These are phyloP conservation scores for Atta cephalotes DNA, from an alignment of 1,140 invertebrate genomes.

Conservation along the genomic window DNA sequence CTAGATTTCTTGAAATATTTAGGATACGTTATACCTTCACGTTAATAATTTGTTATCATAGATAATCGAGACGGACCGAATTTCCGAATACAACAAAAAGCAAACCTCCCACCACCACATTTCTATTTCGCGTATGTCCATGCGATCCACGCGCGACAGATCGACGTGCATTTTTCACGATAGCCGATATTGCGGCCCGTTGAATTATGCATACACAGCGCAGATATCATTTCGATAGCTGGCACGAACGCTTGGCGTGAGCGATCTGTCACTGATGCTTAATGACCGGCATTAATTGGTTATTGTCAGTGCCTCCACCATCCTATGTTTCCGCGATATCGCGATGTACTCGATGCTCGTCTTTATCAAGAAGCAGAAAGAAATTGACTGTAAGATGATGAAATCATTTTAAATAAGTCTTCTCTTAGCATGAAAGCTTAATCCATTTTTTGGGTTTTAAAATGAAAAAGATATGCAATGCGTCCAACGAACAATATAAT, in stretches of 20 bases:
- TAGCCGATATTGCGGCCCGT: constrained; percentile 56
- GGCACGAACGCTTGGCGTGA: constrained; percentile 63
- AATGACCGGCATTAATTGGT: constrained; percentile 74
- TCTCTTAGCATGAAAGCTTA: neutral
- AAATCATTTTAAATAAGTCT: neutral
- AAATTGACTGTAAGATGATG: neutral
- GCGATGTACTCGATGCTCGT: neutral
- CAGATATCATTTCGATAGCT: constrained; percentile 71
- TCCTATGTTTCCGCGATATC: constrained; percentile 16
- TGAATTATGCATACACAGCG: constrained; percentile 69
- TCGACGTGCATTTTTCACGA: constrained; percentile 64
- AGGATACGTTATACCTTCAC: neutral
- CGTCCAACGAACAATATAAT: too few species aligned
- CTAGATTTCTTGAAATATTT: neutral
- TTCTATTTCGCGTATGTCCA: neutral
- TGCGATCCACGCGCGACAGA: constrained; percentile 54
- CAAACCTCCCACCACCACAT: neutral
- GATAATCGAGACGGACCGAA: constrained; percentile 42
- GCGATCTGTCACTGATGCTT: constrained; percentile 73
- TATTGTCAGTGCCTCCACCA: constrained; percentile 66
- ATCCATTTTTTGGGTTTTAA: too few species aligned
- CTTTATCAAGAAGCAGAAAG: neutral
- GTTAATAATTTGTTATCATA: constrained; percentile 12
- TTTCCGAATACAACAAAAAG: constrained; percentile 50
- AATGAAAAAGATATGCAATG: too few species aligned